Conservation (phyloP, 1,140 invertebrate species). For the Helicoverpa armigera region DNA sequence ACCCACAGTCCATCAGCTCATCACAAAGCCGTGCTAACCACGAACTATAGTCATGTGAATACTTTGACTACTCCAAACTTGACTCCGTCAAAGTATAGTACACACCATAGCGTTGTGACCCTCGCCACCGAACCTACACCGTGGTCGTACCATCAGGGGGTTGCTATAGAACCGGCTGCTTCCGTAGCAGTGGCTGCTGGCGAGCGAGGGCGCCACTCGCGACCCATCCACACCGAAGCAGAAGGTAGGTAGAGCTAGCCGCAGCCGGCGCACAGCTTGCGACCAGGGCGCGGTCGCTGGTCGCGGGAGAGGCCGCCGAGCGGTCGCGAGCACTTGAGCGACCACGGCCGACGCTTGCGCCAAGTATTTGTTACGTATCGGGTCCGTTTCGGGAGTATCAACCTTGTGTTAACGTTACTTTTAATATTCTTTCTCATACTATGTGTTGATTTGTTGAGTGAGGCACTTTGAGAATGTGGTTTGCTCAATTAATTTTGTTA, state of each 20-base stretch:
- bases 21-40: neutral
- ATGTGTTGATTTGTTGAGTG: neutral
- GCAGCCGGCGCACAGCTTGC: conserved; percentile 59
- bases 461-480: too few species aligned
- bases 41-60: conserved; percentile 13
- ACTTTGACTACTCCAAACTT: neutral
- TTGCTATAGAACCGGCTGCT: conserved; percentile 73
- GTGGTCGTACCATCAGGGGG: conserved; percentile 78
- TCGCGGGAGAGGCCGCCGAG: conserved; percentile 52
- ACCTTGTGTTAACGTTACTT: conserved; percentile 39
- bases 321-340: conserved; percentile 58
- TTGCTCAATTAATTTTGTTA: too few species aligned
- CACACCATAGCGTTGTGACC: neutral
- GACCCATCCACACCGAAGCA: conserved; percentile 70
- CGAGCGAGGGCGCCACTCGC: conserved; percentile 72
- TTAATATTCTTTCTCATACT: conserved; percentile 7
- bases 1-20: conserved; percentile 16
- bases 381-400: conserved; percentile 55
- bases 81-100: neutral
- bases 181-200: conserved; percentile 66
- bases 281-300: conserved; percentile 56
- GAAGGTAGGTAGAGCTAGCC: conserved; percentile 64
- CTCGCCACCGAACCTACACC: conserved; percentile 61
- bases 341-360: conserved; percentile 68
- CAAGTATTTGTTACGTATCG: conserved; percentile 69